Evolutionary conservation across 2,888 invertebrate species (phyloP), one percentile per base, ranked within the genome.

Genomic region (Rhagophthalmus giganteus): DNA sequence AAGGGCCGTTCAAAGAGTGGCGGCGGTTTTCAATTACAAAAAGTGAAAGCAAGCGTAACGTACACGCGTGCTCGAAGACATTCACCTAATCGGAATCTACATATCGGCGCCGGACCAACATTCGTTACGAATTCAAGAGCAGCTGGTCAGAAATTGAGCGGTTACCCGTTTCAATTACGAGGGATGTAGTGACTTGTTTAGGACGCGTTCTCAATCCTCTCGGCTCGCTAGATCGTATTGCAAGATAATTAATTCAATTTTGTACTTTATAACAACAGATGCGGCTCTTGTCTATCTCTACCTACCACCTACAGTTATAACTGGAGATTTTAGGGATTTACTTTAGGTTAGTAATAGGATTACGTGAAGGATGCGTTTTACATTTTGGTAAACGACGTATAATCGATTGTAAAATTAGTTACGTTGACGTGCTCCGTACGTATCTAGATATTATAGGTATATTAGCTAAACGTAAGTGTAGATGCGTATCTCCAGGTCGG

Each of bases 191-290:
- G 49, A 53, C 44, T 56, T 53, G 49, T 56, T 56, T 56, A 39
- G 32, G 35, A 48, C 39, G 26, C 31, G 41, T 25, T 11, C 30
- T 42, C 52, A 40, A 45, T 34, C 25, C 45, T 39, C 53, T 35
- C 51, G 45, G 35, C 30, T 49, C 42, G 11, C 25, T 33, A 49
- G 33, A 53, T 37, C 33, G 31, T 32, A 53, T 53, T 42, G 41
- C 47, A 32, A 39, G 41, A 42, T 58, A 58, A 58, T 58, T 51
- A 58, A 58, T 58, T 57, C 49, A 56, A 58, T 58, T 54, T 54
- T 34, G 49, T 44, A 48, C 49, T 58, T 58, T 54, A 57, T 54
- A 47, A 37, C 47, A 34, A 35, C 55, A 55, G 55, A 51, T 55
- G 55, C 24, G 46, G 15, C 39, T 33, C 6, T 16, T 3, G 24